Evolutionary conservation across 2,888 invertebrate genomes (phyloP).

Genomic region (Timandra comae): DNA sequence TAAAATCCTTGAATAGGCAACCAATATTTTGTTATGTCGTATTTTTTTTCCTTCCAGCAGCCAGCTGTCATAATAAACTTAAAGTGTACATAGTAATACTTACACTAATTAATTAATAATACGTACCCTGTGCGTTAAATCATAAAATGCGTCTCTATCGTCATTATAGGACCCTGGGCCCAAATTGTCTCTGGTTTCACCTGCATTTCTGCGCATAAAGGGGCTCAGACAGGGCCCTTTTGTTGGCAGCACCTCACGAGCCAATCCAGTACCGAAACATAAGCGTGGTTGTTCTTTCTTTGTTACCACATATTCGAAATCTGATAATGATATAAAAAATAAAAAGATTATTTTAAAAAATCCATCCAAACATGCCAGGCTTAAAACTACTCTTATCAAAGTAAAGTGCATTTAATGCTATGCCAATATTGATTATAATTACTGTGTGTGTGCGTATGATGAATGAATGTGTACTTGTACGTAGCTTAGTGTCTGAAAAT

Average conservation of each 20-base stretch:
- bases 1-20: too few relatives aligned
- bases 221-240: constrained; percentile 57
- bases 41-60: too few relatives aligned
- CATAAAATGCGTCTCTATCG: constrained; percentile 50
- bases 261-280: constrained; percentile 69
- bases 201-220: constrained; percentile 61
- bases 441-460: too few relatives aligned
- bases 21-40: too few relatives aligned
- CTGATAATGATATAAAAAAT: constrained; percentile 42
- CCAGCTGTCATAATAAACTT: too few relatives aligned
- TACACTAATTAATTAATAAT: background rate
- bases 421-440: too few relatives aligned
- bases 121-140: constrained; percentile 48
- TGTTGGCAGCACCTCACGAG: constrained; percentile 61
- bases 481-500: too few relatives aligned
- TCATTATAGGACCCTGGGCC: constrained; percentile 52
- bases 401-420: too few relatives aligned
- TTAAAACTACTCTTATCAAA: too few relatives aligned
- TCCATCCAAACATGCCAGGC: too few relatives aligned
- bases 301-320: constrained; percentile 76
- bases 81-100: too few relatives aligned
- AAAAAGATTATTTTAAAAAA: background rate
- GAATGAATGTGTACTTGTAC: too few relatives aligned
- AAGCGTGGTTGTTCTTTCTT: constrained; percentile 58
- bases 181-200: constrained; percentile 41